Evolutionary conservation across 2,113 vertebrate species (phyloP).

Genomic region (Nicator chloris): DNA sequence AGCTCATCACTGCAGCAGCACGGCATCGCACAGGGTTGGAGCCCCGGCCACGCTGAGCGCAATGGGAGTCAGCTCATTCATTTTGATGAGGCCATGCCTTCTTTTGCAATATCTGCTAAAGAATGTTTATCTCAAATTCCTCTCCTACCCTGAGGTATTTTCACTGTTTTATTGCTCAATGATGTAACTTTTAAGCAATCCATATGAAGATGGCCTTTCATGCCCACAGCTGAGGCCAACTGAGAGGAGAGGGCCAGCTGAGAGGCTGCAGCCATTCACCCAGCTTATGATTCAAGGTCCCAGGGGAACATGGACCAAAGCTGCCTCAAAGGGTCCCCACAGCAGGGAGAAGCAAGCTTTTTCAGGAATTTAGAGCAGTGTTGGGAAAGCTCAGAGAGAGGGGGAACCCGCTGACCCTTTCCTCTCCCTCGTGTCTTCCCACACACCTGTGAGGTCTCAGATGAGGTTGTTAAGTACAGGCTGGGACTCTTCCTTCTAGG

Average conservation of each 20-base stretch:
- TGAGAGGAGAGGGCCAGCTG: background rate
- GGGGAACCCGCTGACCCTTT: background rate
- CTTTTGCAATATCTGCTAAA: slow-evolving; percentile 20
- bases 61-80: background rate
- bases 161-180: slow-evolving; percentile 19
- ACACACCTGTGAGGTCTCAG: background rate
- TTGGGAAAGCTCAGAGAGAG: background rate
- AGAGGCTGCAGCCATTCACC: background rate
- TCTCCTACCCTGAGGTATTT: slow-evolving; percentile 19
- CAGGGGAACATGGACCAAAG: background rate
- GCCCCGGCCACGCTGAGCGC: background rate
- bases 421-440: background rate
- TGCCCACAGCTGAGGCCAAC: background rate
- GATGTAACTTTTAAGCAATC: slow-evolving; percentile 19
- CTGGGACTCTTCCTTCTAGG: background rate
- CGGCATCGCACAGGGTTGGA: background rate
- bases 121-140: slow-evolving; percentile 34
- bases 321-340: accelerated
- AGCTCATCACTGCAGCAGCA: background rate
- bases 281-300: background rate
- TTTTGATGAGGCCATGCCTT: background rate
- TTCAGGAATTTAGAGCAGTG: background rate
- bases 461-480: background rate
- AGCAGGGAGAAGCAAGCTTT: background rate
- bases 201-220: background rate